These are phyloP conservation scores for Oryctolagus cuniculus DNA, from an alignment of 2,113 vertebrate species.

Conservation along the genomic window mOryCun1.1 NC_091438.1:68231001-68231500, in stretches of 20 bases:
- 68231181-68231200: background rate
- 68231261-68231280: background rate
- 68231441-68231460: background rate
- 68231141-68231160: background rate
- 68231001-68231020: background rate
- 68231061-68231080: background rate
- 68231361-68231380: background rate
- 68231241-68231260: background rate
- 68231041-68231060: background rate
- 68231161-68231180: background rate
- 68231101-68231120: background rate
- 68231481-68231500: background rate
- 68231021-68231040: background rate
- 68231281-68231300: background rate
- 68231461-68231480: background rate
- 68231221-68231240: background rate
- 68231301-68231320: background rate
- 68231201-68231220: background rate
- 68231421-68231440: background rate
- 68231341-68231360: background rate
- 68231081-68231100: background rate
- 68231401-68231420: background rate
- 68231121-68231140: background rate
- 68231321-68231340: background rate
- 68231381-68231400: slow-evolving; percentile 16